Base-by-base conservation (phyloP, 2,113 vertebrate species). In the Camelus dromedarius region DNA sequence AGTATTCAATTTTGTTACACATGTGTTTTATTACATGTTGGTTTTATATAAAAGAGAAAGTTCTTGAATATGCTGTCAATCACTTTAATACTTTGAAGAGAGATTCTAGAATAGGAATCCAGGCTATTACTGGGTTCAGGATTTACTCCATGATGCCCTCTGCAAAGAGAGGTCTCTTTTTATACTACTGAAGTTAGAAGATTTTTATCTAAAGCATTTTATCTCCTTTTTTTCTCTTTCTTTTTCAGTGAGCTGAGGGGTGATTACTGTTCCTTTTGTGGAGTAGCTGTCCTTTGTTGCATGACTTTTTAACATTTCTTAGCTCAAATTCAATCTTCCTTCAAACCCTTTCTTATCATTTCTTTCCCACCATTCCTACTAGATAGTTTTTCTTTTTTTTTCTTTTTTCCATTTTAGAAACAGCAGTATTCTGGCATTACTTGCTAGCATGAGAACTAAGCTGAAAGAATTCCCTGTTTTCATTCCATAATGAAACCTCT, bases 141-240 rank as follows among this genome's bases (percentile, higher is more conserved):
- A 95, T 94, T 96, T 96, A 96, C 93, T 96, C 22, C 0, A 13
- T 95, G 80, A 67, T 95, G 56, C 42, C 88, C 64, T 96, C 70
- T 95, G 72, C 66, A 97, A 79, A 96, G 54, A 87, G 58, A 89
- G 64, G 70, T 95, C 48, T 96, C 58, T 95, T 86, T 91, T 89
- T 94, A 89, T 77, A 83, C 24, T 94, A 89, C 73, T 64, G 48
- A 98, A 94, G 52, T 95, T 97, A 95, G 81, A 93, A 97, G 93
- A 96, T 96, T 97, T 97, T 93, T 96, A 93, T 97, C 97, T 97
- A 84, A 95, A 91, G 70, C 72, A 84, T 95, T 97, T 96, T 88
- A 72, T 95, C 70, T 91, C 58, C n/a, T 94, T 89, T 84, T 56
- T 72, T 87, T n/a, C 48, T 64, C 75, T 89, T 67, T 86, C 70